Evolutionary conservation across 2,113 vertebrate species (phyloP).

Genomic region (Buteo buteo): DNA sequence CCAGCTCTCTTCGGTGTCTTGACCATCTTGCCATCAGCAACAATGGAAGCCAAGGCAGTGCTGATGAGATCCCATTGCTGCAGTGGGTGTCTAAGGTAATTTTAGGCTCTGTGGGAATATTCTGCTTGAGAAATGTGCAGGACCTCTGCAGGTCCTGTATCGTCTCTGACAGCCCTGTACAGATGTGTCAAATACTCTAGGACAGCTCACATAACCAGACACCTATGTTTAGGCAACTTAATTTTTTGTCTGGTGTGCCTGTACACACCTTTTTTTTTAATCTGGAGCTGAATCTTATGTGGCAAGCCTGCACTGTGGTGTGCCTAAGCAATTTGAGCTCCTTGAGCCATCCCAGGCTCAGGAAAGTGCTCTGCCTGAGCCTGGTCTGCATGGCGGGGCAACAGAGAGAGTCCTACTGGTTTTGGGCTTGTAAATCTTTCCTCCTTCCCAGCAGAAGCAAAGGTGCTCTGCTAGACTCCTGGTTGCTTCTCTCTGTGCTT

Average conservation of each 20-base stretch:
- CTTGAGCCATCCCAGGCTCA: neutral
- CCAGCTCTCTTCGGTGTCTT: neutral
- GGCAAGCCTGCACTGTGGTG: neutral
- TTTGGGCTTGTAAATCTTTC: neutral
- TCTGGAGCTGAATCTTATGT: neutral
- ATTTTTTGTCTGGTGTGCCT: neutral
- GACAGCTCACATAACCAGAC: neutral
- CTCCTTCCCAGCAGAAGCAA: neutral
- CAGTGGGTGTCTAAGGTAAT: neutral
- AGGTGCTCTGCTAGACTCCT: neutral
- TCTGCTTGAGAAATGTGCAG: neutral
- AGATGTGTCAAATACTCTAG: neutral
- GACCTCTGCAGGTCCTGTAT: neutral
- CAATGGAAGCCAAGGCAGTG: neutral
- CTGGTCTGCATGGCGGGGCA: neutral
- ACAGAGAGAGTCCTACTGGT: neutral
- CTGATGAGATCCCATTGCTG: rapidly evolving
- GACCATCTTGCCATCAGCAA: neutral
- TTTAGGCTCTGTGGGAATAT: neutral
- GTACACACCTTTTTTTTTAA: neutral
- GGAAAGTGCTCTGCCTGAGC: neutral
- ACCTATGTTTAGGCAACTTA: neutral
- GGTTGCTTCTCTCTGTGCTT: neutral
- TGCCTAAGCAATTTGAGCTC: neutral
- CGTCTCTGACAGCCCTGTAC: neutral